phyloP scores from a whole-genome alignment of 1,140 invertebrate species.

The Forficula auricularia region DNA sequence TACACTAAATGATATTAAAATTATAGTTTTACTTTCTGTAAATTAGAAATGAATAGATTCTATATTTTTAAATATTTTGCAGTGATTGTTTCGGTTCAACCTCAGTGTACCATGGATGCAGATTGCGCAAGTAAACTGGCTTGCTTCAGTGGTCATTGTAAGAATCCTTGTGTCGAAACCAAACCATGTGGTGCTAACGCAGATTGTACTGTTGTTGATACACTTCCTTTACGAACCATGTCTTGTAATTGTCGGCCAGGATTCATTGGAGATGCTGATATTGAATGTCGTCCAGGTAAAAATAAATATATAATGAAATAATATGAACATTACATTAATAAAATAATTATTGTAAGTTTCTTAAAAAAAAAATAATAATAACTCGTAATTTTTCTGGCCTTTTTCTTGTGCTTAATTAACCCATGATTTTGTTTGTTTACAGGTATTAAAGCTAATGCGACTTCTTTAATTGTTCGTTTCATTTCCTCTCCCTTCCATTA shows the following conservation, averaged over 20 bases:
- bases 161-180: slow-evolving; percentile 60
- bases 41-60: too few species aligned
- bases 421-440: too few species aligned
- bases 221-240: slow-evolving; percentile 69
- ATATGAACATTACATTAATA: not conserved
- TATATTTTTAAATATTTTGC: too few species aligned
- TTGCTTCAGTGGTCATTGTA: slow-evolving; percentile 62
- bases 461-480: too few species aligned
- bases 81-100: slow-evolving; percentile 30
- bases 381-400: not conserved
- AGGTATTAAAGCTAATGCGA: too few species aligned
- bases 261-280: slow-evolving; percentile 65
- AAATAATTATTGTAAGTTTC: not conserved
- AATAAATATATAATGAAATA: not conserved
- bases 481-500: too few species aligned
- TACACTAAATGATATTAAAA: too few species aligned
- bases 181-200: slow-evolving; percentile 66
- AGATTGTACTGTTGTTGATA: slow-evolving; percentile 63
- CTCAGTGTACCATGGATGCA: slow-evolving; percentile 60
- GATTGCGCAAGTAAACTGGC: slow-evolving; percentile 70
- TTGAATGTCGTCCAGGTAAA: slow-evolving; percentile 58
- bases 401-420: too few species aligned
- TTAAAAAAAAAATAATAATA: slow-evolving; percentile 1
- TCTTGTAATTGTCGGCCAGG: slow-evolving; percentile 66
- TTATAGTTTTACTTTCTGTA: too few species aligned